Conservation (phyloP, 2,113 vertebrate genomes). For the Lanius ludovicianus region DNA sequence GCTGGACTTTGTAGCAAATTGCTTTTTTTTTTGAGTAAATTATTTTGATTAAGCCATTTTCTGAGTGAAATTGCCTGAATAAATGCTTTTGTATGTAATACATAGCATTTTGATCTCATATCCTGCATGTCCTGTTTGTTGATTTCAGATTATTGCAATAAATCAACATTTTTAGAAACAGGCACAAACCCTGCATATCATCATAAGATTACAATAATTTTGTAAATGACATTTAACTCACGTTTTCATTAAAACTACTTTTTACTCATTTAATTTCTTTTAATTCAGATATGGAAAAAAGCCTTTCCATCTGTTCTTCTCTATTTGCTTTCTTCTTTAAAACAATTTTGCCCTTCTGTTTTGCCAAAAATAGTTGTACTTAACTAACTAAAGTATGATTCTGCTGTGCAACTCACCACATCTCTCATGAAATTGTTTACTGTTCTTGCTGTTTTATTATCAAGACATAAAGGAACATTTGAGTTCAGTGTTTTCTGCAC, state of each 20-base stretch:
- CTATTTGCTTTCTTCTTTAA: constrained; percentile 51
- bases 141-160: constrained; percentile 7
- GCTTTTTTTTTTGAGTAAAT: background rate
- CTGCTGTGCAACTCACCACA: constrained; percentile 9
- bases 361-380: constrained; percentile 69
- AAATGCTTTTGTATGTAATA: background rate
- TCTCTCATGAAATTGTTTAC: background rate
- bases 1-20: background rate
- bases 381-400: constrained; percentile 50
- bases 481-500: background rate
- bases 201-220: constrained; percentile 36
- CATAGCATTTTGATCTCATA: background rate
- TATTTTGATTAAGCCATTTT: background rate
- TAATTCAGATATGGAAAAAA: constrained; percentile 47
- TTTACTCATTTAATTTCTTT: constrained; percentile 41
- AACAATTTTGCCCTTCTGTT: constrained; percentile 62
- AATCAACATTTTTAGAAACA: background rate
- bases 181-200: background rate
- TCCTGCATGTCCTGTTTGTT: background rate
- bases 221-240: constrained; percentile 14
- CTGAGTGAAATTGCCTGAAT: background rate
- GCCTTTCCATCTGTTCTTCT: constrained; percentile 50
- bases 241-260: constrained; percentile 39
- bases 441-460: constrained; percentile 36
- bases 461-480: background rate